These are phyloP conservation scores for Glyphotaelius pellucidus DNA, from an alignment of 2,888 invertebrate species.

Conservation along the genomic window DNA sequence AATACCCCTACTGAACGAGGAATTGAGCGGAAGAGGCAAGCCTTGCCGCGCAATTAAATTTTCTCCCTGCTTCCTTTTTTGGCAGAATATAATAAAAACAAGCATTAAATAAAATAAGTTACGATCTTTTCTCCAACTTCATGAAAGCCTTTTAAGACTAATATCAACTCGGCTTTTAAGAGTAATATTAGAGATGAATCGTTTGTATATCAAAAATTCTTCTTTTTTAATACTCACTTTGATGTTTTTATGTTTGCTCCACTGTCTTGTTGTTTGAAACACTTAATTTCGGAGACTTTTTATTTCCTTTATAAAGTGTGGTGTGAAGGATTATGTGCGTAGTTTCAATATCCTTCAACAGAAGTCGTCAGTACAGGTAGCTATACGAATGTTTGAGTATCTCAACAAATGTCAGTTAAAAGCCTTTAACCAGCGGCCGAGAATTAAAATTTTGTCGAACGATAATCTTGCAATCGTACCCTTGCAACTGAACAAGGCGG, in stretches of 20 bases:
- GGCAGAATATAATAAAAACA: background rate
- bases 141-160: background rate
- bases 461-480: too few species aligned
- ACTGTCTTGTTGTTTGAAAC: background rate
- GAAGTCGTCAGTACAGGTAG: too few species aligned
- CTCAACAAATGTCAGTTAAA: too few species aligned
- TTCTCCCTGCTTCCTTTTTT: background rate
- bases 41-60: background rate
- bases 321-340: too few species aligned
- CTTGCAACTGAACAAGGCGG: too few species aligned
- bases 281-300: background rate
- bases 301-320: constrained; percentile 22
- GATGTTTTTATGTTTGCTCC: background rate
- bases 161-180: background rate
- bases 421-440: too few species aligned
- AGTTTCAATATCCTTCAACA: too few species aligned
- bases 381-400: too few species aligned
- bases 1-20: background rate
- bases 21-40: background rate
- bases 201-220: background rate
- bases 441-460: too few species aligned
- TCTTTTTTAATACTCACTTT: background rate
- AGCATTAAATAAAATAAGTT: background rate
- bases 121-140: background rate
- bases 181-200: background rate